Conservation (phyloP, 2,113 vertebrate species). For the Tichodroma muraria region DNA sequence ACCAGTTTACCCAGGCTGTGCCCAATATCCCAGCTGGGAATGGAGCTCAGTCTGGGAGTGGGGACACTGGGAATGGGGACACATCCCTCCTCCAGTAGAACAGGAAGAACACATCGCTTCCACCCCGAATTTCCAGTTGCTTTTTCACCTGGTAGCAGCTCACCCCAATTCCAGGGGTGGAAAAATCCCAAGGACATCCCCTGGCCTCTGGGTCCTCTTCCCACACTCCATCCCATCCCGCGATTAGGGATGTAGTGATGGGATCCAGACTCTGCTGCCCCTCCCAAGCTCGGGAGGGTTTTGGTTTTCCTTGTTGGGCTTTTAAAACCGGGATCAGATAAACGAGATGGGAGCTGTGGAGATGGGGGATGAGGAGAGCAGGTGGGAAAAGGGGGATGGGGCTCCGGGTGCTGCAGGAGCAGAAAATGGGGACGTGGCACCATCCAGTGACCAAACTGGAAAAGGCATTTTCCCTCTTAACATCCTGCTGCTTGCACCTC, state of each 20-base stretch:
- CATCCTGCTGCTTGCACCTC: not conserved
- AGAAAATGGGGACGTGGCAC: not conserved
- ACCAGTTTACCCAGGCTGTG: not conserved
- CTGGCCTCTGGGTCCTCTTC: fast-evolving
- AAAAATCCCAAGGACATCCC: not conserved
- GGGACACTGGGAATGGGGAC: not conserved
- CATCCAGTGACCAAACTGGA: slow-evolving; percentile 28
- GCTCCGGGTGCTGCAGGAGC: not conserved
- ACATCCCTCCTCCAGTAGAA: not conserved
- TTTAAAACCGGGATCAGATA: not conserved
- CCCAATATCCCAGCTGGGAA: not conserved
- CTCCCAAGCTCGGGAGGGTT: not conserved
- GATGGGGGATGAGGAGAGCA: not conserved
- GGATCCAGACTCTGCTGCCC: not conserved
- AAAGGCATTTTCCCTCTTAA: not conserved
- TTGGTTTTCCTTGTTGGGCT: not conserved
- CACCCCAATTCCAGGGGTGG: not conserved
- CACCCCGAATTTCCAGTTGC: not conserved
- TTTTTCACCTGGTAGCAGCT: not conserved
- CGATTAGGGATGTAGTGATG: fast-evolving
- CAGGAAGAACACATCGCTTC: not conserved
- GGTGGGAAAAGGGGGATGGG: not conserved
- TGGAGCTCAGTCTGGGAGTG: not conserved
- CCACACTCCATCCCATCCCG: not conserved
- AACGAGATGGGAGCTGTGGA: not conserved